Conservation (phyloP, 1,140 invertebrate species). For the Pseudomyrmex gracilis region DNA sequence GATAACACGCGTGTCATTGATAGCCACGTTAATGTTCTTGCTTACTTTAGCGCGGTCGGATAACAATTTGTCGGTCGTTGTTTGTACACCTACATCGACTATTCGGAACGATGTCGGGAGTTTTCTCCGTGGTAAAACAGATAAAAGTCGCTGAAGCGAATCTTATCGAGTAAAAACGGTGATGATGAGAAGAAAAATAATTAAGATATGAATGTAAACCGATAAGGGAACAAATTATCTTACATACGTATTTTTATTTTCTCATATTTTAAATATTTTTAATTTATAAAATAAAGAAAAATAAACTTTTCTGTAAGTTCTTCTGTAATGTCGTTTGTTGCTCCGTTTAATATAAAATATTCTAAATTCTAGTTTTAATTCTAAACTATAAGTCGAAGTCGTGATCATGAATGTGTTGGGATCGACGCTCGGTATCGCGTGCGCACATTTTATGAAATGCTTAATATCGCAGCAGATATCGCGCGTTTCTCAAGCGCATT, state of each 20-base stretch:
- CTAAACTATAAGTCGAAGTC: background rate
- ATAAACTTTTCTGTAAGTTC: too few relatives aligned
- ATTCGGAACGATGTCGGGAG: background rate
- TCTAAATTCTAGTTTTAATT: background rate
- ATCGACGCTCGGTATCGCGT: slow-evolving; percentile 16
- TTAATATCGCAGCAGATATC: slow-evolving; percentile 63
- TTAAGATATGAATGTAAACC: background rate
- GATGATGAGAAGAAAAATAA: background rate
- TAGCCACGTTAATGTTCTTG: slow-evolving; percentile 31
- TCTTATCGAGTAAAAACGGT: background rate
- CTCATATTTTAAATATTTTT: too few relatives aligned
- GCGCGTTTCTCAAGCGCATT: slow-evolving; percentile 60
- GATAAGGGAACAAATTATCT: background rate
- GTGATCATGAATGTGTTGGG: background rate
- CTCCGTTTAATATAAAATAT: background rate
- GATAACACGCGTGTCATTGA: slow-evolving; percentile 42
- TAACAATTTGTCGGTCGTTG: slow-evolving; percentile 1
- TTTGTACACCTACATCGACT: background rate
- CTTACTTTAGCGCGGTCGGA: slow-evolving; percentile 21
- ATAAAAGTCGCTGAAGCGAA: too few relatives aligned
- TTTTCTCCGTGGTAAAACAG: background rate
- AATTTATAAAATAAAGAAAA: too few relatives aligned
- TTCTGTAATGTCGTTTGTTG: background rate
- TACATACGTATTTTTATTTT: slow-evolving; percentile 20
- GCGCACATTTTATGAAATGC: slow-evolving; percentile 55